Base-by-base conservation (phyloP, 2,797 vertebrate species). In the Emydoidea blandingii region DNA sequence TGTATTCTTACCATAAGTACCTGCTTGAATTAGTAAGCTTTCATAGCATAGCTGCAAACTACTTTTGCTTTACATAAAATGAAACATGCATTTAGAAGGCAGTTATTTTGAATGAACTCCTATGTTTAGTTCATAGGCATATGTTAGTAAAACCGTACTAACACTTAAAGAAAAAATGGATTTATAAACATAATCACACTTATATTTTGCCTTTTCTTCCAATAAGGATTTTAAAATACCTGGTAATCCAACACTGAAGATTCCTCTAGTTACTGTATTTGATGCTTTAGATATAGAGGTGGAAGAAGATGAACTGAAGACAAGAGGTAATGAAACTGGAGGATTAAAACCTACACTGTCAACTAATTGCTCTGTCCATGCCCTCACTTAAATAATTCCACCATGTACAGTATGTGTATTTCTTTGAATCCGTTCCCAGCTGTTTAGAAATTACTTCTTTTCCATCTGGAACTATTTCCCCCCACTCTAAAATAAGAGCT, bases 201-300 rank as follows among this genome's bases (percentile, higher is more conserved):
- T 92, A 86, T 49, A 31, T 59, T 37, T 81, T 85, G 41, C 6
- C 79, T 86, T 95, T 92, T 95, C 56, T 97, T 21, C 81, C 91
- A 47, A 10, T 79, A 97, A 99, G 99, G 99, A 99, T 93, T 98
- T 98, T 94, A 99, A 98, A 97, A 98, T 98, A 96, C 98, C 98
- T 19, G 98, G 98, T 96, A 99, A 98, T 96, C 98, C 99, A 21
- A 98, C 98, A 10, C 97, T 99, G 95, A 99, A 99, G 98, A 98
- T 98, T 96, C 99, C 99, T 14, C 95, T 98, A 81, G 98, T 99
- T 90, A 99, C 98, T 97, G 98, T 98, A 82, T 99, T 98, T 97
- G 99, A 99, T 97, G 99, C 99, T 96, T 98, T 99, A 96, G 99
- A 99, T 96, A 98, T 99, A 98, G 99, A 99, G 97, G 99, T 98